A percentile compares a stretch with the other conserved stretches of the same genome.
These are phyloP conservation scores for Cydia strobilella DNA, from an alignment of 1,140 invertebrate genomes.

Conservation along the genomic window DNA sequence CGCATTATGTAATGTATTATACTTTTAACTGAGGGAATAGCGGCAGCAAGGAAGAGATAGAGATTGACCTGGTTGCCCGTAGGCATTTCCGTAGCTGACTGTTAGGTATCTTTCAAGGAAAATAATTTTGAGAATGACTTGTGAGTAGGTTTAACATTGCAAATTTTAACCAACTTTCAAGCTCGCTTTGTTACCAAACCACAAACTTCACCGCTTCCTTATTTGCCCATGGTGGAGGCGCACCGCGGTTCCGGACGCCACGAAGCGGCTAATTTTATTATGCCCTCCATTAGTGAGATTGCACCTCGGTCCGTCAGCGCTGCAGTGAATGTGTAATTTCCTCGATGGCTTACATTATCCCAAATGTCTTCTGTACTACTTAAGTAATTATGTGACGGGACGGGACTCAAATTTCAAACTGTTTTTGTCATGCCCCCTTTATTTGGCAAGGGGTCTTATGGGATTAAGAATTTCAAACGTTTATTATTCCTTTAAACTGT, in stretches of 20 bases:
- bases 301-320: conserved; percentile 19
- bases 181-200: background rate
- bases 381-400: conserved; percentile 27
- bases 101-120: too few species aligned
- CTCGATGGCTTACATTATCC: conserved; percentile 17
- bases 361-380: conserved; percentile 25
- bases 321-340: conserved; percentile 14
- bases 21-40: too few species aligned
- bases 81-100: too few species aligned
- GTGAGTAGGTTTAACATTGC: too few species aligned
- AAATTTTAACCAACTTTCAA: background rate
- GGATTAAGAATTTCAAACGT: background rate
- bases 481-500: background rate
- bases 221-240: background rate
- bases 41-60: too few species aligned
- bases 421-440: conserved; percentile 19
- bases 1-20: too few species aligned
- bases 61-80: too few species aligned
- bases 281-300: conserved; percentile 19
- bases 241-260: conserved; percentile 18
- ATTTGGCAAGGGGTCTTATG: background rate
- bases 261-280: conserved; percentile 21
- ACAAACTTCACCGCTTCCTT: conserved; percentile 8
- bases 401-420: conserved; percentile 25
- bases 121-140: too few species aligned